Percentiles rank a stretch among this genome's conserved stretches.
Conservation (phyloP, 2,113 vertebrate species). For the Embiotoca jacksoni region DNA sequence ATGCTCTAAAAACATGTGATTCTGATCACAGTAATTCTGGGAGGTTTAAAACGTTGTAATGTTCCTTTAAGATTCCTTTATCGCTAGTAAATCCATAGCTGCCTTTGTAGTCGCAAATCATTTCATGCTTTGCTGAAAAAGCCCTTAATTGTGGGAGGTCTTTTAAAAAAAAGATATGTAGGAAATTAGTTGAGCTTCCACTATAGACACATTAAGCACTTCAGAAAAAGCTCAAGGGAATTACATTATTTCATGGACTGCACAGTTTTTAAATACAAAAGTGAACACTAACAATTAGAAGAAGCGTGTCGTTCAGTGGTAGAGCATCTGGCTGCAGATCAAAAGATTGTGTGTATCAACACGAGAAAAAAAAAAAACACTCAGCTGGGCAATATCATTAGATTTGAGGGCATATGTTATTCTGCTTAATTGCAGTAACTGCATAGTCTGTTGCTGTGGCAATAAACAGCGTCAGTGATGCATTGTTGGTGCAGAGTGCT, state of each 20-base stretch:
- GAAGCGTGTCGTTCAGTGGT: neutral
- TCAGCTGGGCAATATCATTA: too few species aligned
- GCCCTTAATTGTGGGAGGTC: neutral
- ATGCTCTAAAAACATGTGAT: too few species aligned
- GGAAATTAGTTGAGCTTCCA: conserved; percentile 9
- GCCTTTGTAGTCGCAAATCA: conserved; percentile 3
- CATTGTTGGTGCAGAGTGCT: too few species aligned
- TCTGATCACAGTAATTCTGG: neutral
- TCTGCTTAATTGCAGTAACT: too few species aligned
- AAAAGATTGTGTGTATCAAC: neutral
- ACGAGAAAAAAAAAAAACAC: too few species aligned
- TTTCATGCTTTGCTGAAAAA: conserved; percentile 17
- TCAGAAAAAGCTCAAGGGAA: neutral
- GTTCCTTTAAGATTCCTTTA: neutral
- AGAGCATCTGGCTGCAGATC: neutral
- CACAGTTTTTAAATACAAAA: neutral
- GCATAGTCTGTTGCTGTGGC: too few species aligned
- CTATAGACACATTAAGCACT: neutral
- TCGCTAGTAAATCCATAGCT: neutral
- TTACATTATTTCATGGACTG: neutral
- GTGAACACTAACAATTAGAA: conserved; percentile 1
- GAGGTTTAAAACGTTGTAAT: neutral
- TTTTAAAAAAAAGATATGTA: neutral
- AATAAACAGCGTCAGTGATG: too few species aligned
- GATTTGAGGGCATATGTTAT: too few species aligned